These are phyloP conservation scores for Hymenochirus boettgeri DNA, from an alignment of 2,113 vertebrate species.

Conservation along the genomic window DNA sequence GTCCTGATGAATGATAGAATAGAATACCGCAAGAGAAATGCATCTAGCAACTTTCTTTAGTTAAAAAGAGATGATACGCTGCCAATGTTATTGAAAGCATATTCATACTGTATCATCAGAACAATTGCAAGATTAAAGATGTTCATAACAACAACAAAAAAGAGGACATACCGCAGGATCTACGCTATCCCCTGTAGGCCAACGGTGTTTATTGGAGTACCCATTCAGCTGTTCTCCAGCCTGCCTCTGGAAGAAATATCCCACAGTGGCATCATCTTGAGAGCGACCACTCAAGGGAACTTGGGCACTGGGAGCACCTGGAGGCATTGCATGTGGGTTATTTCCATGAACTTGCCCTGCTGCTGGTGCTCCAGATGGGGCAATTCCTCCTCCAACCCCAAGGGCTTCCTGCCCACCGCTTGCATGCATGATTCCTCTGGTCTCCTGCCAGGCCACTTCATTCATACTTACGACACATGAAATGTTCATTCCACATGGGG, in stretches of 20 bases:
- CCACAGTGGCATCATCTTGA: conserved; percentile 60
- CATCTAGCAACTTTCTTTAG: too few species aligned
- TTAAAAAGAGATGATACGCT: too few species aligned
- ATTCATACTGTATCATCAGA: too few species aligned
- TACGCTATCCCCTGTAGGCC: conserved; percentile 60
- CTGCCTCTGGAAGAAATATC: conserved; percentile 69
- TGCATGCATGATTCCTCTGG: conserved; percentile 61
- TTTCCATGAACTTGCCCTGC: conserved; percentile 26
- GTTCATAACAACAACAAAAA: neutral
- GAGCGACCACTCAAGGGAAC: conserved; percentile 58
- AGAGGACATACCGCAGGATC: conserved; percentile 47
- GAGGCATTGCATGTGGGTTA: conserved; percentile 37
- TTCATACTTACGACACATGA: conserved; percentile 70
- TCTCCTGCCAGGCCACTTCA: conserved; percentile 76
- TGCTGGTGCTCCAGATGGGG: conserved; percentile 46
- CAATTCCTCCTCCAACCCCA: conserved; percentile 51
- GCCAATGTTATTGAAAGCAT: too few species aligned
- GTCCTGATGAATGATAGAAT: too few species aligned
- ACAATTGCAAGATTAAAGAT: too few species aligned
- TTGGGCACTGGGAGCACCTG: conserved; percentile 45
- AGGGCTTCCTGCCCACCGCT: conserved; percentile 58
- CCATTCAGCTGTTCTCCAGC: conserved; percentile 60
- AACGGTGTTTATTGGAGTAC: conserved; percentile 57
- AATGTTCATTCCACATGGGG: conserved; percentile 68
- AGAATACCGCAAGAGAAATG: too few species aligned